Conservation (phyloP, 2,888 invertebrate genomes). For the Magallana nippona region DNA sequence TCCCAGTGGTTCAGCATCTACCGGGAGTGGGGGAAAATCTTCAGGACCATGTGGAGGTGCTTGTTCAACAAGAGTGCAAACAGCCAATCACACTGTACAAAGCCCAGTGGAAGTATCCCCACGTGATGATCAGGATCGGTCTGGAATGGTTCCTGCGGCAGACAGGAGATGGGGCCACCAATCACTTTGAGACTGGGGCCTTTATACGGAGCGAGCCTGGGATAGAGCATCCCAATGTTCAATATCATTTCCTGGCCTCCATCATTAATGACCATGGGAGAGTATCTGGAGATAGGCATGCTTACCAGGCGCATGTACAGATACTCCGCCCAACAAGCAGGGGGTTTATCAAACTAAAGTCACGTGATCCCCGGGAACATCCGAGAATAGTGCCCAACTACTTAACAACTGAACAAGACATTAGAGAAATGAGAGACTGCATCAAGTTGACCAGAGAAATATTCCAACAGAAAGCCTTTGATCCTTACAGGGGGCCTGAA, state of each 20-base stretch:
- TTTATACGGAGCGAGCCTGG: slow-evolving; percentile 79
- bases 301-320: slow-evolving; percentile 81
- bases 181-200: slow-evolving; percentile 82
- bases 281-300: slow-evolving; percentile 79
- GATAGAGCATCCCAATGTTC: slow-evolving; percentile 80
- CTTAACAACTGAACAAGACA: slow-evolving; percentile 85
- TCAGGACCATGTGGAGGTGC: slow-evolving; percentile 87
- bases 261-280: slow-evolving; percentile 82
- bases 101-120: slow-evolving; percentile 82
- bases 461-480: slow-evolving; percentile 78
- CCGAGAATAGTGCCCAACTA: slow-evolving; percentile 96
- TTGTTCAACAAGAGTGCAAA: slow-evolving; percentile 80
- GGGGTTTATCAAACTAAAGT: slow-evolving; percentile 89
- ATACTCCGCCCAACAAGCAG: slow-evolving; percentile 90
- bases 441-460: slow-evolving; percentile 76
- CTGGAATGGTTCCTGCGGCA: slow-evolving; percentile 80
- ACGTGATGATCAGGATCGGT: slow-evolving; percentile 81
- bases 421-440: slow-evolving; percentile 78
- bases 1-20: slow-evolving; percentile 84
- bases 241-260: slow-evolving; percentile 82
- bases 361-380: slow-evolving; percentile 87
- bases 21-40: slow-evolving; percentile 88
- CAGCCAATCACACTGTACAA: slow-evolving; percentile 81
- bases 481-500: slow-evolving; percentile 71
- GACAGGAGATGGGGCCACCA: slow-evolving; percentile 80